These are phyloP conservation scores for Cotesia congregata DNA, from an alignment of 2,888 invertebrate species.

Conservation along the genomic window DNA sequence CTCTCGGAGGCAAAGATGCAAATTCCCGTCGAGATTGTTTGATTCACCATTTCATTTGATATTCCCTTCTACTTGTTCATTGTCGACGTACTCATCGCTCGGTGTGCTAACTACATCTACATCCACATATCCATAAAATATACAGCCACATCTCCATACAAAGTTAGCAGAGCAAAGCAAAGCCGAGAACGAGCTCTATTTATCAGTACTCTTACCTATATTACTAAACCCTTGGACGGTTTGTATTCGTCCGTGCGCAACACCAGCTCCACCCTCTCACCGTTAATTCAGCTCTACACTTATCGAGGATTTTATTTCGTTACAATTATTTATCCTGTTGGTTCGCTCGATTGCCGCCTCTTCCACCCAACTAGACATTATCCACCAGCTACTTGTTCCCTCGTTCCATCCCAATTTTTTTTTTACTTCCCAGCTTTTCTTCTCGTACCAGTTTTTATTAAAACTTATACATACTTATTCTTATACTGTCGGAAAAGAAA, in stretches of 20 bases:
- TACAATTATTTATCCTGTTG: conserved; percentile 35
- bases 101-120: not conserved
- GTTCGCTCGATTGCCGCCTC: conserved; percentile 20
- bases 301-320: conserved; percentile 27
- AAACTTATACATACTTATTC: conserved; percentile 3
- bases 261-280: not conserved
- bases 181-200: conserved; percentile 15
- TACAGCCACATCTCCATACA: not conserved
- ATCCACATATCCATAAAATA: conserved; percentile 5
- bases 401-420: not conserved
- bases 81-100: conserved; percentile 11
- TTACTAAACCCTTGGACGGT: not conserved
- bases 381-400: conserved; percentile 5
- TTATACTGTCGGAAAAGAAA: not conserved
- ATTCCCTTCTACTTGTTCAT: not conserved
- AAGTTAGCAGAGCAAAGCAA: not conserved
- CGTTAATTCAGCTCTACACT: conserved; percentile 20
- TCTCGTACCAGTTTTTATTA: not conserved
- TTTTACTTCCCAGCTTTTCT: not conserved
- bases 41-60: conserved; percentile 34
- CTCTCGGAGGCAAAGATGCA: conserved; percentile 19
- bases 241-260: not conserved
- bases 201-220: conserved; percentile 14
- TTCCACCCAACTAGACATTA: conserved; percentile 25
- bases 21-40: conserved; percentile 22